Conservation (phyloP, 2,113 vertebrate species). For the Tragulus kanchil region DNA sequence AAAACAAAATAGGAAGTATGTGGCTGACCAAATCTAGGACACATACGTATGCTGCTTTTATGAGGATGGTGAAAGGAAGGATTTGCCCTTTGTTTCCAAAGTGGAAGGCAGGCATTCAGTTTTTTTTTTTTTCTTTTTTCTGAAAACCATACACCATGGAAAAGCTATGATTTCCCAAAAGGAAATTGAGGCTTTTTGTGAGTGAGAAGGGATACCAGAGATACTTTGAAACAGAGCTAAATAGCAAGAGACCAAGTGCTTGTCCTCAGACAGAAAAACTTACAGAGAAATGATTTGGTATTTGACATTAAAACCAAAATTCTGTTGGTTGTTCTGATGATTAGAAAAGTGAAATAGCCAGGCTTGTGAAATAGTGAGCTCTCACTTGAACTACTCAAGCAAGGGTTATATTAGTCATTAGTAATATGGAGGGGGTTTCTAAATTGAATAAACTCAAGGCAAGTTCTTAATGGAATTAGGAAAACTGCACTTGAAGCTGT, state of each 20-base stretch:
- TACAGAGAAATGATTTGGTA: neutral
- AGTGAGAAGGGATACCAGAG: neutral
- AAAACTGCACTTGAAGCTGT: neutral
- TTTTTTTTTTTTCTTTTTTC: neutral
- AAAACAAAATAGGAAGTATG: neutral
- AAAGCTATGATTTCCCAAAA: neutral
- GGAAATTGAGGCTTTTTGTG: neutral
- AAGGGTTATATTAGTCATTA: neutral
- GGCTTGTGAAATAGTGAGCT: neutral
- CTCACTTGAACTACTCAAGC: neutral
- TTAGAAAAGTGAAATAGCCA: neutral
- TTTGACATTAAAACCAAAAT: conserved; percentile 10
- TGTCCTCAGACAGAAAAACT: neutral
- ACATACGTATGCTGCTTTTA: neutral
- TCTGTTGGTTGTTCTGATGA: neutral
- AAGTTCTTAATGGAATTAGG: neutral
- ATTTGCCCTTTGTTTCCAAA: neutral
- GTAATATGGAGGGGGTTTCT: neutral
- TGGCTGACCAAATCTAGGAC: neutral
- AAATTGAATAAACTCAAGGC: neutral
- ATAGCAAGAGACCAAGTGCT: neutral
- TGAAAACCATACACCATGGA: neutral
- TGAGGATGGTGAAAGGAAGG: neutral
- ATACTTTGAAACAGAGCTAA: neutral
- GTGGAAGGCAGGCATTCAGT: neutral